phyloP scores from a whole-genome alignment of 2,888 invertebrate genomes.

The Rhagophthalmus giganteus region DNA sequence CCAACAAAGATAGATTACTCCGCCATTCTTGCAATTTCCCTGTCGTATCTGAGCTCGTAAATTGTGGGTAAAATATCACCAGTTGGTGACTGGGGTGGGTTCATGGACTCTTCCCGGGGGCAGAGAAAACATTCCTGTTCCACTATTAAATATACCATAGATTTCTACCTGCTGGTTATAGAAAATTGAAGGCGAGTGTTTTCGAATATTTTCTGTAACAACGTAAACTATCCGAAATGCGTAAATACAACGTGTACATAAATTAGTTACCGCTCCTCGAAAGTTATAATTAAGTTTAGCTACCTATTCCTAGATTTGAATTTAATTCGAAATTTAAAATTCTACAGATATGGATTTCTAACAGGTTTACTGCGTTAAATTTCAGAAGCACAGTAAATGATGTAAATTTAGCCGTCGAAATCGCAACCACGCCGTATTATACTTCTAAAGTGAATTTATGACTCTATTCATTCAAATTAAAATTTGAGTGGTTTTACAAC shows the following conservation, averaged over 20 bases:
- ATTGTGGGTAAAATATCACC: constrained; percentile 82
- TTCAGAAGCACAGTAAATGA: constrained; percentile 52
- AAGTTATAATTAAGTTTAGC: constrained; percentile 22
- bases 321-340: too few relatives aligned
- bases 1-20: constrained; percentile 87
- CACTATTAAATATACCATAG: constrained; percentile 12
- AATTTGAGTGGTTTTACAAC: constrained; percentile 52
- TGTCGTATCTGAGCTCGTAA: constrained; percentile 89
- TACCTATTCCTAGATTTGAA: too few relatives aligned
- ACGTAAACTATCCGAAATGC: too few relatives aligned
- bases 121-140: constrained; percentile 27
- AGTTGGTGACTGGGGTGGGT: constrained; percentile 51
- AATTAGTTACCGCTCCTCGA: constrained; percentile 16
- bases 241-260: constrained; percentile 8
- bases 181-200: background rate
- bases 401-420: constrained; percentile 55
- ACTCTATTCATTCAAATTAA: constrained; percentile 53
- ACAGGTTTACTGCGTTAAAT: constrained; percentile 48
- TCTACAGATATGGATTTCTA: too few relatives aligned
- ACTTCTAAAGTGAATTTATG: constrained; percentile 52
- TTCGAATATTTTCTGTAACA: background rate
- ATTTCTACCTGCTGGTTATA: constrained; percentile 10
- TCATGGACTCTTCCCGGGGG: constrained; percentile 32
- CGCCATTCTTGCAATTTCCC: constrained; percentile 92
- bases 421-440: constrained; percentile 52